These are phyloP conservation scores for Clepsis dumicolana DNA, from an alignment of 2,888 invertebrate species.

Conservation along the genomic window DNA sequence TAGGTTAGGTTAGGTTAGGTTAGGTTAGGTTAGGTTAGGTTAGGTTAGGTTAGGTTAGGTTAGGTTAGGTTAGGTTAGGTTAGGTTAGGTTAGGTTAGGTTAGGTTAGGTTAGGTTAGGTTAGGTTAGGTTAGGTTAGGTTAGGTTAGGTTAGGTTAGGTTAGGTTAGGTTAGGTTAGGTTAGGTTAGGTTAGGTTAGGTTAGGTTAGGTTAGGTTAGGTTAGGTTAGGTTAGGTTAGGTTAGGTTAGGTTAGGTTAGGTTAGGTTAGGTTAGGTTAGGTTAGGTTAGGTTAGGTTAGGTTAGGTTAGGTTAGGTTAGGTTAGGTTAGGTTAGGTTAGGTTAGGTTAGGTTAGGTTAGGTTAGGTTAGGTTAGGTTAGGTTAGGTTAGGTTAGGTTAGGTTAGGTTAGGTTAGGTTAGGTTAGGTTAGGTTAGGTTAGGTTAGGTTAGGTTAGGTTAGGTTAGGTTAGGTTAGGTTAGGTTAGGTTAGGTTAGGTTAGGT, in stretches of 20 bases:
- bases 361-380: slow-evolving; percentile 50
- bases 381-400: slow-evolving; percentile 50
- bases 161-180: slow-evolving; percentile 40
- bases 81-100: slow-evolving; percentile 38
- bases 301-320: slow-evolving; percentile 40
- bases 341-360: slow-evolving; percentile 48
- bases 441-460: slow-evolving; percentile 49
- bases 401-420: slow-evolving; percentile 51
- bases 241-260: slow-evolving; percentile 43
- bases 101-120: slow-evolving; percentile 40
- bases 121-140: slow-evolving; percentile 35
- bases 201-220: slow-evolving; percentile 36
- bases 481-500: slow-evolving; percentile 44
- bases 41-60: slow-evolving; percentile 41
- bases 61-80: slow-evolving; percentile 43
- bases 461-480: slow-evolving; percentile 44
- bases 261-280: slow-evolving; percentile 40
- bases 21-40: slow-evolving; percentile 40
- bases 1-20: slow-evolving; percentile 40
- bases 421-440: slow-evolving; percentile 51
- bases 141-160: slow-evolving; percentile 42
- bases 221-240: slow-evolving; percentile 39
- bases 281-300: slow-evolving; percentile 43
- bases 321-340: slow-evolving; percentile 43
- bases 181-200: slow-evolving; percentile 40